Base-by-base conservation (phyloP, 2,888 invertebrate species). In the Julus scandinavius region DNA sequence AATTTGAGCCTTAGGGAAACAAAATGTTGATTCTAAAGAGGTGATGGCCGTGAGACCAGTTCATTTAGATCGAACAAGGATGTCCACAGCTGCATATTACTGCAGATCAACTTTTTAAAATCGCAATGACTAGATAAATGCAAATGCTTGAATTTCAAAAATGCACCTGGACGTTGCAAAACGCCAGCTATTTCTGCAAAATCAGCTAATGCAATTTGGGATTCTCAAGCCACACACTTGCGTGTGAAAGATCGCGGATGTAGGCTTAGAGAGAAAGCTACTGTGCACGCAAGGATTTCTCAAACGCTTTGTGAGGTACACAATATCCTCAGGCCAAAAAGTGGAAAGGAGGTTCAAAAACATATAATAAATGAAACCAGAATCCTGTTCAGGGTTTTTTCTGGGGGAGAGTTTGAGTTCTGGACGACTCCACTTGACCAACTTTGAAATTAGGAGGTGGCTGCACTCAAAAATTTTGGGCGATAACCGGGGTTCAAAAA, bases 251-350 rank as follows among this genome's bases (percentile, higher is more conserved):
- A 80, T 80, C 80, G 9, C 38, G 80, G 80, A 80, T 80, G 80
- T 80, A 80, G 80, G 80, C 80, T 80, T 80, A 80, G 13, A 38
- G 38, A 80, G 80, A 72, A 72, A 72, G 80, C 80, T 80, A 80
- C 80, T 38, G 38, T 80, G 80, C 80, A 80, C 80, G 80, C 80
- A 15, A 80, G 80, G 38, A 38, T 80, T 80, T 38, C 80, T 80
- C 80, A 80, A 80, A 38, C 80, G 38, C 38, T 38, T 80, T 80
- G 0, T 38, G 29, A 15, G 2, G 7, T 38, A 29, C 80, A 80
- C 38, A 80, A 80, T 29, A 80, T 80, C 38, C 80, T 29, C 80
- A 2, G 80, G 80, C 80, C 80, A n/a, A 80, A 3, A 15, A 38
- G 38, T 38, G 11, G 13, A 13, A 80, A 80, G 38, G 38, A 38